These are phyloP conservation scores for Irena cyanogastra DNA, from an alignment of 2,113 vertebrate genomes.

Conservation along the genomic window DNA sequence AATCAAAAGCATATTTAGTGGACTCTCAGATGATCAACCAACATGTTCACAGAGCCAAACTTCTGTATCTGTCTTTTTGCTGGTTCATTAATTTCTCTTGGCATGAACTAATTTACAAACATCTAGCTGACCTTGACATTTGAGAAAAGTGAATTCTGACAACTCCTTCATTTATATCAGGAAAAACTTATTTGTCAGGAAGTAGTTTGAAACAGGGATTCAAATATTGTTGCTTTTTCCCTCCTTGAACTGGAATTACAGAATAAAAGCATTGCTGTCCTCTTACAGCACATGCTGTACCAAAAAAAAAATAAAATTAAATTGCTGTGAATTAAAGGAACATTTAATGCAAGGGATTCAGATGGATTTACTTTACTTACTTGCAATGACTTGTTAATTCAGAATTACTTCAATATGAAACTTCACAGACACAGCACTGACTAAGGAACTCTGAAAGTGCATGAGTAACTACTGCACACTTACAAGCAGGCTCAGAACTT, in stretches of 20 bases:
- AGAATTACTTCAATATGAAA: background rate
- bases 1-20: background rate
- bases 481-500: background rate
- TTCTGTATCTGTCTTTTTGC: background rate
- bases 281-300: background rate
- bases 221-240: background rate
- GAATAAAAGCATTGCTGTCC: background rate
- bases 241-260: background rate
- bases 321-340: background rate
- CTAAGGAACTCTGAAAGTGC: background rate
- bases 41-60: background rate
- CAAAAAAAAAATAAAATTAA: background rate
- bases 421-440: background rate
- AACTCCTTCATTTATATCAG: background rate
- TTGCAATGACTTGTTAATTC: background rate
- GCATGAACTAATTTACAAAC: slow-evolving; percentile 10
- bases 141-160: background rate
- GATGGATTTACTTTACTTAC: background rate
- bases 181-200: background rate
- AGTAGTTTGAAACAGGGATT: background rate
- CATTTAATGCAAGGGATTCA: background rate
- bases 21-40: slow-evolving; percentile 7
- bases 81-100: slow-evolving; percentile 19
- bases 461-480: background rate
- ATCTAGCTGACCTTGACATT: slow-evolving; percentile 23